These are phyloP conservation scores for Zaprionus tsacasi DNA, from an alignment of 1,140 invertebrate species.

Conservation along the genomic window DNA sequence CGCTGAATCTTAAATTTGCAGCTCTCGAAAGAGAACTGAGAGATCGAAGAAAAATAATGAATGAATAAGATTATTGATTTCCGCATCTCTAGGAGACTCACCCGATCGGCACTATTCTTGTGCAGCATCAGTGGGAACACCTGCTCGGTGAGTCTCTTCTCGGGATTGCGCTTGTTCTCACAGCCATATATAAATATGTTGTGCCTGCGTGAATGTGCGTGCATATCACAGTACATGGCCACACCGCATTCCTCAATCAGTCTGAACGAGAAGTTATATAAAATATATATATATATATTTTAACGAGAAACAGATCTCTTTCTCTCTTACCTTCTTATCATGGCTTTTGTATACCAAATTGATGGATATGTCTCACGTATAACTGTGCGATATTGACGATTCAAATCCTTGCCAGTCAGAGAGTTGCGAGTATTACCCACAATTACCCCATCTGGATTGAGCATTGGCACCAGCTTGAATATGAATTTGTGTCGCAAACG, in stretches of 20 bases:
- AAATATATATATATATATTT: neutral
- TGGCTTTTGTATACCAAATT: slow-evolving; percentile 96
- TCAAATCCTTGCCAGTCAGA: slow-evolving; percentile 93
- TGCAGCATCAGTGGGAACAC: slow-evolving; percentile 96
- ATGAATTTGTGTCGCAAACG: slow-evolving; percentile 96
- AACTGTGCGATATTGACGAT: slow-evolving; percentile 94
- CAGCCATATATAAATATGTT: slow-evolving; percentile 99
- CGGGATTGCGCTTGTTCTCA: slow-evolving; percentile 92
- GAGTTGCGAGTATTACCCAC: slow-evolving; percentile 97
- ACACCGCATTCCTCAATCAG: slow-evolving; percentile 96
- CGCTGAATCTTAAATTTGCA: slow-evolving; percentile 97
- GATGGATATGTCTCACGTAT: slow-evolving; percentile 95
- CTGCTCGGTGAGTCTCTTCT: slow-evolving; percentile 93
- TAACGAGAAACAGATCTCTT: neutral
- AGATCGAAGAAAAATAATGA: neutral
- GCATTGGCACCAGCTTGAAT: slow-evolving; percentile 97
- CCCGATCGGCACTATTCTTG: slow-evolving; percentile 96
- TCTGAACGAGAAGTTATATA: slow-evolving; percentile 83
- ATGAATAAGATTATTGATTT: too few species aligned
- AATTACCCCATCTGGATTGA: slow-evolving; percentile 97
- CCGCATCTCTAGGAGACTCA: too few species aligned
- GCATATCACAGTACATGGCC: slow-evolving; percentile 97
- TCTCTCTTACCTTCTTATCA: slow-evolving; percentile 89
- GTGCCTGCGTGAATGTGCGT: slow-evolving; percentile 96
- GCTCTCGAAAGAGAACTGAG: slow-evolving; percentile 95